Conservation (phyloP, 2,888 invertebrate species). For the Germaria angustata region DNA sequence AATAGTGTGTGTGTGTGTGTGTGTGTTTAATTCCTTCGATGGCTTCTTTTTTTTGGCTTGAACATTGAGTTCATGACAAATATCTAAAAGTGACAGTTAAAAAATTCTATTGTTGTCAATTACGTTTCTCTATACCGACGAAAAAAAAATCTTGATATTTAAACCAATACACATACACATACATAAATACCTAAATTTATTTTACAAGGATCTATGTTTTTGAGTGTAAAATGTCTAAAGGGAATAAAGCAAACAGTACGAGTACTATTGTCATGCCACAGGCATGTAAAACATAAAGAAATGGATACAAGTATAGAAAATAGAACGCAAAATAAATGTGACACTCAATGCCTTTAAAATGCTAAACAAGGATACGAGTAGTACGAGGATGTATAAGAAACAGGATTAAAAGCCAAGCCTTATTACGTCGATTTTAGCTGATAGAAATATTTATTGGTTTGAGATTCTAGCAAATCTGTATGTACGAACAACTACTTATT, state of each 20-base stretch:
- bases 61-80: slow-evolving; percentile 56
- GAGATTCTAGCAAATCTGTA: not conserved
- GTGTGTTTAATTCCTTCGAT: not conserved
- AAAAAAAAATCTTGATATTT: not conserved
- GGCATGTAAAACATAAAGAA: not conserved
- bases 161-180: not conserved
- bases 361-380: not conserved
- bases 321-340: slow-evolving; percentile 11
- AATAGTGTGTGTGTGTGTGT: no score
- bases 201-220: no score
- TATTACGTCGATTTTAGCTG: not conserved
- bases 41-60: not conserved
- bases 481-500: not conserved
- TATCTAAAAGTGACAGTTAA: slow-evolving; percentile 52
- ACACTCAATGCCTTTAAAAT: slow-evolving; percentile 15
- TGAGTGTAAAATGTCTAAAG: not conserved
- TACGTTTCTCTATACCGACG: slow-evolving; percentile 18
- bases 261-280: not conserved
- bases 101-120: slow-evolving; percentile 60
- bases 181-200: no score
- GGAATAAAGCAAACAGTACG: not conserved
- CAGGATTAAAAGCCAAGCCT: slow-evolving; percentile 12
- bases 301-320: not conserved
- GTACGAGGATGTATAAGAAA: not conserved
- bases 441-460: not conserved